Base-by-base conservation (phyloP, 1,140 invertebrate species). In the Hirudo medicinalis region DNA sequence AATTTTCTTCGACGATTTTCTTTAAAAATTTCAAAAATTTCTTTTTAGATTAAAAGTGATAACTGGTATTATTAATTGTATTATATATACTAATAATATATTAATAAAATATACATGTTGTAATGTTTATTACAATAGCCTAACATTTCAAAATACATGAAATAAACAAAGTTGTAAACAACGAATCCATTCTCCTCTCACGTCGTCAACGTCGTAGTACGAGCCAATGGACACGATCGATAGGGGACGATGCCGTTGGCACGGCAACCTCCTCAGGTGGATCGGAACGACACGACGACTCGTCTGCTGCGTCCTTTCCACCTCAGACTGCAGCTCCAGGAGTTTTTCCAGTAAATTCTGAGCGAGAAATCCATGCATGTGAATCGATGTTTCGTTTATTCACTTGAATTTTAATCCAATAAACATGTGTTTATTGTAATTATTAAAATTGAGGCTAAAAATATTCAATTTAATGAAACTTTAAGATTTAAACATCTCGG, bases 261-360 rank as follows among this genome's bases (percentile, higher is more conserved):
- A 63, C 8, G 57, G 57, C 57, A 63, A 32, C 57, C 22, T 32
- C 13, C 57, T 13, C 57, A 63, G 57, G 57, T 63, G 29, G 57
- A 32, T 32, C 22, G 57, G 57, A 32, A 22, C 29, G 15, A 63
- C 29, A 5, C 22, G 29, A 32, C 17, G 57, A 63, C 57, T 25
- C 29, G 8, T 63, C 29, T 63, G 4, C 11, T 32, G 22, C 29
- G 17, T 22, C 29, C 19, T 63, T 32, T 63, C 57, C 3, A 63
- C 29, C 22, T 25, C 11, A 4, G 13, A 63, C 22, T 63, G 57
- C 22, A 63, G 19, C 22, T 63, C 22, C 22, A 63, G 57, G 1
- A 63, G 29, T 22, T 63, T 32, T 20, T 63, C 57, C 57, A 63
- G 29, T 70, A 20, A 55, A 70, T 32, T 22, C 54, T 53, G 27